Evolutionary conservation across 2,113 vertebrate genomes (phyloP), one percentile per base, ranked within the genome.

Genomic region (Camelus dromedarius): DNA sequence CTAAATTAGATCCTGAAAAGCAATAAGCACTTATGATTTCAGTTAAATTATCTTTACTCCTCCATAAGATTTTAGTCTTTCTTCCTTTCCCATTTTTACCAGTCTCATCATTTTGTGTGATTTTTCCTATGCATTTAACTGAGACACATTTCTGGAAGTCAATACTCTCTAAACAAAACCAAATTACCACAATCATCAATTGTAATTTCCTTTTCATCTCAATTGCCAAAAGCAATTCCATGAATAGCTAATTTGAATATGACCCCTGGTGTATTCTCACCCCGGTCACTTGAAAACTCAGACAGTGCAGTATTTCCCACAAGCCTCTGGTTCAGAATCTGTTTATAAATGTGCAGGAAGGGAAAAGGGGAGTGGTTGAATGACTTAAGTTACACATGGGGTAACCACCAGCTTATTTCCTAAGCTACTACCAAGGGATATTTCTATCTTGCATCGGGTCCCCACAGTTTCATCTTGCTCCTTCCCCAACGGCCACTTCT

Each of bases 141-240:
- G 88, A 89, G 77, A 64, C 19, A 83, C 1, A 19, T 70, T 91
- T 97, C 64, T 90, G 60, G 93, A 95, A 96, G 62, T 28, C 2
- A 2, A 66, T 75, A 67, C 32, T 69, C 56, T 69, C 35, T 26
- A 88, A 84, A 93, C 69, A 95, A 96, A 97, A 96, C 79, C 69
- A 91, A 88, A 89, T 75, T 72, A 22, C 24, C 58, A 48, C 72
- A 82, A 67, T 60, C 62, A 87, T 58, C 69, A 6, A 89, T 1
- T 91, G 56, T 60, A 91, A 80, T 95, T 93, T 91, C 77, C 52
- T 87, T 93, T 86, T 83, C 30, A 64, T 96, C 58, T 84, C 56
- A 72, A 26, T 24, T 76, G 56, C 54, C 67, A 90, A 62, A 62
- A 83, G 89, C 73, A 6, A 72, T 93, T 82, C 66, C 75, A 79